Conservation (phyloP, 2,888 invertebrate genomes). For the Hemistola chrysoprasaria region DNA sequence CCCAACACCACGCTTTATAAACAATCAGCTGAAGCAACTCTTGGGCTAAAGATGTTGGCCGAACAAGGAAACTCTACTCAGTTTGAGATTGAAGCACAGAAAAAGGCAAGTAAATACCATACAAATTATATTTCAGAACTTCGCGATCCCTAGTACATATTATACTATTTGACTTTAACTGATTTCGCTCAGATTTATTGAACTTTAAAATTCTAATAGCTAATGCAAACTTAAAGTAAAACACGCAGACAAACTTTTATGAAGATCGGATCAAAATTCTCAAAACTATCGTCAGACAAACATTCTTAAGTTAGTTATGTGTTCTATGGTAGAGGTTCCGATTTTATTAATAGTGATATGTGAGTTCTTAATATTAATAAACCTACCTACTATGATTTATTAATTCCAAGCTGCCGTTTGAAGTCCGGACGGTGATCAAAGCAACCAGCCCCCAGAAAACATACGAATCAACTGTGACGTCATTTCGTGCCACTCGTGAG, state of each 20-base stretch:
- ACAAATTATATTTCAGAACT: no score
- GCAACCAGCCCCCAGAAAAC: constrained; percentile 58
- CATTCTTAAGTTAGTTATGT: no score
- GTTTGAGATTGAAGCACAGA: constrained; percentile 64
- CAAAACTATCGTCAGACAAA: no score
- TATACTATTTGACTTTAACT: no score
- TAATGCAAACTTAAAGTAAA: no score
- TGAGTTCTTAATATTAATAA: neutral
- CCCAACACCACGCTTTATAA: constrained; percentile 57
- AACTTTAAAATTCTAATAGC: no score
- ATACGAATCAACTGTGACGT: constrained; percentile 51
- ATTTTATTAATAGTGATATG: no score
- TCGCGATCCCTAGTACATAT: no score
- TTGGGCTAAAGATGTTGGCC: constrained; percentile 63
- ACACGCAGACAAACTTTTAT: no score
- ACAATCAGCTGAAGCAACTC: constrained; percentile 54
- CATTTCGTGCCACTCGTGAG: constrained; percentile 57
- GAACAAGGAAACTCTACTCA: constrained; percentile 73
- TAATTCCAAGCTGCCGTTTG: constrained; percentile 43
- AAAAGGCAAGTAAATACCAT: constrained; percentile 53
- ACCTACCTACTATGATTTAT: neutral
- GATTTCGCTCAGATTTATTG: no score
- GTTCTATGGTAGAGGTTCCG: no score
- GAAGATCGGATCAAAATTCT: no score
- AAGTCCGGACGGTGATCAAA: constrained; percentile 67